Conservation (phyloP, 2,113 vertebrate genomes). For the Panthera tigris region DNA sequence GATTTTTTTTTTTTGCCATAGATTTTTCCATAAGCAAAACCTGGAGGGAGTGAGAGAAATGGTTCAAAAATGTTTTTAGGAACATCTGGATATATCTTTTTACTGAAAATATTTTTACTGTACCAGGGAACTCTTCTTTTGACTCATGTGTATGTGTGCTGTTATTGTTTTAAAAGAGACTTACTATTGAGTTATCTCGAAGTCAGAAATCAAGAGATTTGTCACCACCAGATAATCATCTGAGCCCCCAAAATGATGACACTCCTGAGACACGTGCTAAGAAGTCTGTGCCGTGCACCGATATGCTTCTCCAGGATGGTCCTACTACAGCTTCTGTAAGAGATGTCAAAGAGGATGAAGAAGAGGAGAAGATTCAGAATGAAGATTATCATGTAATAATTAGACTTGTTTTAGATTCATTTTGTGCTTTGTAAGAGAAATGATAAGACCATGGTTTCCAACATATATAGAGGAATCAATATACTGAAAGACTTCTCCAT, state of each 20-base stretch:
- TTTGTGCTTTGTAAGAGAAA: conserved; percentile 18
- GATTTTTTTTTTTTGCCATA: neutral
- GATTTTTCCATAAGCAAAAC: neutral
- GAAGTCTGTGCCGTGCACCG: conserved; percentile 83
- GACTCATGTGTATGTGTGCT: neutral
- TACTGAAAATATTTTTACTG: conserved; percentile 36
- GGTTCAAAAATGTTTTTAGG: neutral
- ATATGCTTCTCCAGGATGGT: conserved; percentile 82
- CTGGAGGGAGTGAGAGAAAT: neutral
- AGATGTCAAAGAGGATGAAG: conserved; percentile 89
- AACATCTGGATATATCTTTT: neutral
- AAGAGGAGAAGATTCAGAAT: conserved; percentile 91
- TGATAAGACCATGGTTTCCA: neutral
- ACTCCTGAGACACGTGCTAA: conserved; percentile 85
- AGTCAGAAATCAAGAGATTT: conserved; percentile 94
- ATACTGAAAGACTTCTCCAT: neutral
- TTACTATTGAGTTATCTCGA: conserved; percentile 96
- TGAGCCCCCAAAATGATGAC: conserved; percentile 90
- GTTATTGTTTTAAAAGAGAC: conserved; percentile 86
- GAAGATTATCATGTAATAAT: conserved; percentile 94
- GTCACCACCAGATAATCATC: conserved; percentile 92
- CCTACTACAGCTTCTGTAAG: conserved; percentile 75
- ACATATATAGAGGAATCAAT: neutral
- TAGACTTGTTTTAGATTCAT: neutral
- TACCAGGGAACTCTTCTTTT: neutral